Conservation (phyloP, 1,140 invertebrate species). For the Asbolus verrucosus region DNA sequence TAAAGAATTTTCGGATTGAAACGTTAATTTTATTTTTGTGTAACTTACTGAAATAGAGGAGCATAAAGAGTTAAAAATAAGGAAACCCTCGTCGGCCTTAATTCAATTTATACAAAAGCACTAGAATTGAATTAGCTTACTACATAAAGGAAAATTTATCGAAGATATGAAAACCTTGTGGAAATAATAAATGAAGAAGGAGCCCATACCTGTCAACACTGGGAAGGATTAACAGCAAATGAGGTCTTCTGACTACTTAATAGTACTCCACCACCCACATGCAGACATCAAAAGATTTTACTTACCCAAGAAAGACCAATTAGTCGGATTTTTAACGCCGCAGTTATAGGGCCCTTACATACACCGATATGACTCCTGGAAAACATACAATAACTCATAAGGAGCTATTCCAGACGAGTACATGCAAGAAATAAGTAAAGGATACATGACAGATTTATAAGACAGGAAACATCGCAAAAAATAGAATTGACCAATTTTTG, state of each 20-base stretch:
- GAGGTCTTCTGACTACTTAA: conserved; percentile 15
- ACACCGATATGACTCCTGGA: conserved; percentile 36
- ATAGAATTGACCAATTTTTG: no score
- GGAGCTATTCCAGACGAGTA: conserved; percentile 36
- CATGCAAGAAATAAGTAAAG: conserved; percentile 39
- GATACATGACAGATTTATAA: conserved; percentile 6
- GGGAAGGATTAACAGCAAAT: conserved; percentile 21
- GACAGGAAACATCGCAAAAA: neutral
- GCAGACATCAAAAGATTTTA: conserved; percentile 39
- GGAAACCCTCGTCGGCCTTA: conserved; percentile 27
- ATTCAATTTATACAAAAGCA: conserved; percentile 19
- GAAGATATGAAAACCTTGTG: conserved; percentile 16
- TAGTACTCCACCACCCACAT: conserved; percentile 38
- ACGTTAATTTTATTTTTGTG: no score
- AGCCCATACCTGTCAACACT: conserved; percentile 20
- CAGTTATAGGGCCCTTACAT: conserved; percentile 38
- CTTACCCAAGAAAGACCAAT: conserved; percentile 23
- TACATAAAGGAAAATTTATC: conserved; percentile 8
- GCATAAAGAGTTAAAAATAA: conserved; percentile 9
- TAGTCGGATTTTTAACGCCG: conserved; percentile 31
- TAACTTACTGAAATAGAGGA: neutral
- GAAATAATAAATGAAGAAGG: conserved; percentile 11
- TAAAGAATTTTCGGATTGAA: no score
- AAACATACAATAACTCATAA: conserved; percentile 43
- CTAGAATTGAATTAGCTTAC: neutral